phyloP scores from a whole-genome alignment of 35 echinoderm and acorn worm genomes.

The Anneissia japonica region DNA sequence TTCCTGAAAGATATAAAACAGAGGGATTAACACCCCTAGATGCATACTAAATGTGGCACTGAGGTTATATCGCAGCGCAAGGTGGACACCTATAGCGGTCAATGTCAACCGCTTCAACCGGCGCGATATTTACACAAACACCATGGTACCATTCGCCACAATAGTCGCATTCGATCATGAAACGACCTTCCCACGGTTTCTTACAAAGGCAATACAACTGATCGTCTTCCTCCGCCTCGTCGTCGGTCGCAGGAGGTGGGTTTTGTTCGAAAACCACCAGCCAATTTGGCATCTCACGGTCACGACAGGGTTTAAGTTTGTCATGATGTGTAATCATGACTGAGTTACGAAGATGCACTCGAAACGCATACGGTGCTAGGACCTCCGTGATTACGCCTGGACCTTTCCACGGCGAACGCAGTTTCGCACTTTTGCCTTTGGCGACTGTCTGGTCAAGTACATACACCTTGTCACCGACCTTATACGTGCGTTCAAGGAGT shows the following conservation, averaged over 20 bases:
- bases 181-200: not conserved
- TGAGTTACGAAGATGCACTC: constrained; percentile 6
- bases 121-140: not conserved
- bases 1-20: too few relatives aligned
- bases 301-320: constrained; percentile 5
- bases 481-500: not conserved
- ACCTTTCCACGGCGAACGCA: constrained; percentile 34
- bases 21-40: too few relatives aligned
- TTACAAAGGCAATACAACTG: not conserved
- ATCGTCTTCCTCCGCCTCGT: not conserved
- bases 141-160: constrained; percentile 18
- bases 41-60: too few relatives aligned
- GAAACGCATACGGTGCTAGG: constrained; percentile 14
- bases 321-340: constrained; percentile 26
- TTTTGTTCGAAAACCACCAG: not conserved
- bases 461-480: constrained; percentile 22
- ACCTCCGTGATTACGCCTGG: constrained; percentile 17
- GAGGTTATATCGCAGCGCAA: too few relatives aligned
- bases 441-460: constrained; percentile 3
- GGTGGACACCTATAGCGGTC: not conserved
- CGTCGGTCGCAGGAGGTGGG: not conserved
- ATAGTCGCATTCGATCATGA: constrained; percentile 8
- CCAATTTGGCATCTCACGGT: not conserved
- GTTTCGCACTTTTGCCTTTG: constrained; percentile 38
- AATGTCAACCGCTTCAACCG: not conserved